Evolutionary conservation across 2,113 vertebrate species (phyloP), one percentile per base, ranked within the genome.

Genomic region (Hemibagrus wyckioides): DNA sequence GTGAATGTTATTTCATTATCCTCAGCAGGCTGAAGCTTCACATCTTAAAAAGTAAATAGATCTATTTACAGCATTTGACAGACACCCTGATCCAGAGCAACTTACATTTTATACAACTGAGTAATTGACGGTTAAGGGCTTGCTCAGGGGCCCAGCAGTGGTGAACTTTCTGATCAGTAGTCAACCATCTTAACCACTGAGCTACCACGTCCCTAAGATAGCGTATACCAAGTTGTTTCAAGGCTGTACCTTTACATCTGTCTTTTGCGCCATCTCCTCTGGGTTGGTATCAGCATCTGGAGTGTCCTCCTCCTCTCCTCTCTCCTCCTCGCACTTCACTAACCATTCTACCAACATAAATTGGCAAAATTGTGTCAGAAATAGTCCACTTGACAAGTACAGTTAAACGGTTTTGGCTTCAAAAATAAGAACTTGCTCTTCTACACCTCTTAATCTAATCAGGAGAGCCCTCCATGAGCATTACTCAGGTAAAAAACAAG

Each of bases 301-400:
- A 21, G 50, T 39, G 9, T 83, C 80, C 67, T 88, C 39, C 21
- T 83, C 88, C 63, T 83, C 71, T 52, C n/a, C 54, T 41, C 25
- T 59, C 19, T 90, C 86, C 19, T 86, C 90, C 13, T 88, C 86
- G 67, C 59, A 67, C 36, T 88, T 89, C 8, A 86, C 82, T 52
- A 90, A 81, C 90, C 90, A 90, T 54, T 88, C 90, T 90, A 67
- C 59, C 69, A 63, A 75, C 8, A 6, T 41, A 88, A 30, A 59
- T n/a, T 1, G 17, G 50, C 1, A 23, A 75, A 63, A 28, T 48
- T 1, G 9, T 44, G 28, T 11, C 39, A 61, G 6, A 80, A 6
- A 54, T 13, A 56, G 50, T 15, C 13, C 48, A 82, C 9, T 61
- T 59, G 39, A 44, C 54, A 28, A 44, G 13, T 76, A 76, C 73